These are phyloP conservation scores for Hydrotaea diabolus DNA, from an alignment of 2,888 invertebrate species.

Conservation along the genomic window DNA sequence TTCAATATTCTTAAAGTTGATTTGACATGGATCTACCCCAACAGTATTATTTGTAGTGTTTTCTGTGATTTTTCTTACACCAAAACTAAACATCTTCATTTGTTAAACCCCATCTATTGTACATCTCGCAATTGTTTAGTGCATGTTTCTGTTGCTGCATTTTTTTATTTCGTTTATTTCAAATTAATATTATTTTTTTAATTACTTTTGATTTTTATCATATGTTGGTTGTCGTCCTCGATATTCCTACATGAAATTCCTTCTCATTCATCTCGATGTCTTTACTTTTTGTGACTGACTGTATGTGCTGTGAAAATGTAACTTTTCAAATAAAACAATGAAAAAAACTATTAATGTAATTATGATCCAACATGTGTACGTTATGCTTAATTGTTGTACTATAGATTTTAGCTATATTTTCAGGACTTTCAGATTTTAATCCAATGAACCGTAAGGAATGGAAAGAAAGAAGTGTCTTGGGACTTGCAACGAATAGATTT, in stretches of 20 bases:
- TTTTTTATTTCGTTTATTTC: too few species aligned
- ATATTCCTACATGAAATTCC: neutral
- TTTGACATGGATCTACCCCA: too few species aligned
- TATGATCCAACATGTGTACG: neutral
- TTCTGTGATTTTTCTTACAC: conserved; percentile 32
- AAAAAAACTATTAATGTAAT: conserved; percentile 24
- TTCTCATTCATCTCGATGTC: conserved; percentile 24
- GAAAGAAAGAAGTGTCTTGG: too few species aligned
- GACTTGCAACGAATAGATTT: too few species aligned
- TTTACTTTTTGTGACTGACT: conserved; percentile 34
- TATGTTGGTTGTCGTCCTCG: neutral
- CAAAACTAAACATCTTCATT: conserved; percentile 18
- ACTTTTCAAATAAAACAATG: conserved; percentile 43
- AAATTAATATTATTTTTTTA: conserved; percentile 13
- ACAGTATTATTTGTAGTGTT: conserved; percentile 50
- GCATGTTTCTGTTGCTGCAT: conserved; percentile 16
- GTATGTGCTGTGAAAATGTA: conserved; percentile 52
- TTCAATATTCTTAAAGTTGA: too few species aligned
- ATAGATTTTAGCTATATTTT: neutral
- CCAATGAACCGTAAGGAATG: too few species aligned
- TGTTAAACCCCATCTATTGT: too few species aligned
- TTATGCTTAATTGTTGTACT: neutral
- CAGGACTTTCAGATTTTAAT: too few species aligned
- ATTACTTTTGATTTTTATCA: neutral
- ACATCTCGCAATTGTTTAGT: neutral